Conservation (phyloP, 2,797 vertebrate genomes). For the Myotis pilosus region DNA sequence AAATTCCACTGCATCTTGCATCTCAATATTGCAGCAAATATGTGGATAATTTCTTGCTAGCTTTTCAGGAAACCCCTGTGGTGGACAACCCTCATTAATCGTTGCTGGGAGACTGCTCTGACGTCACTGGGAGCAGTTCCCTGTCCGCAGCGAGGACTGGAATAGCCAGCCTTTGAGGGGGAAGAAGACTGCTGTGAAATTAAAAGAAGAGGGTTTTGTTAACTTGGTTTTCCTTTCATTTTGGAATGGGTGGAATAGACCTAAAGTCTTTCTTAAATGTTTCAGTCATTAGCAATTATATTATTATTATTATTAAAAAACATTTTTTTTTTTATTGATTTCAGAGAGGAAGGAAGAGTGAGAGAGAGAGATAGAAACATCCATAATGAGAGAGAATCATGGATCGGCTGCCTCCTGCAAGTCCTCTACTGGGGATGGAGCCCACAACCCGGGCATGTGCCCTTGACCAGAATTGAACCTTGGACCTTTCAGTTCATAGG, state of each 20-base stretch:
- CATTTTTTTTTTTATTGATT: too few relatives aligned
- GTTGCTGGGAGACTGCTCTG: conserved; percentile 86
- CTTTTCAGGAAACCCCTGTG: conserved; percentile 90
- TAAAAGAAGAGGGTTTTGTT: conserved; percentile 71
- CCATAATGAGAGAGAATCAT: too few relatives aligned
- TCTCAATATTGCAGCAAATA: conserved; percentile 76
- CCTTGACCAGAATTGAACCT: too few relatives aligned
- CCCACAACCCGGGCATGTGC: too few relatives aligned
- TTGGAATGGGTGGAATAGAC: conserved; percentile 27
- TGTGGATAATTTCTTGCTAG: conserved; percentile 81
- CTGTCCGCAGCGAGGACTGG: conserved; percentile 72
- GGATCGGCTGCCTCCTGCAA: too few relatives aligned
- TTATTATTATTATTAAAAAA: neutral
- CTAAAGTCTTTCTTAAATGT: conserved; percentile 50
- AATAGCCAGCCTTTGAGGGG: conserved; percentile 75
- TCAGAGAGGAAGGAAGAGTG: too few relatives aligned
- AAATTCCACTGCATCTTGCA: conserved; percentile 59
- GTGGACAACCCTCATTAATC: conserved; percentile 84
- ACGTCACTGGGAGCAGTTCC: conserved; percentile 85
- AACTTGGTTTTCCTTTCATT: conserved; percentile 60
- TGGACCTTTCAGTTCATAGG: too few relatives aligned
- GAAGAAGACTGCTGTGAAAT: conserved; percentile 63
- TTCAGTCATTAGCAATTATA: conserved; percentile 61
- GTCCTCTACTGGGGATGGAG: too few relatives aligned
- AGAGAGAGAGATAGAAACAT: too few relatives aligned